These are phyloP conservation scores for Accipiter cooperii DNA, from an alignment of 2,113 vertebrate species.

Conservation along the genomic window DNA sequence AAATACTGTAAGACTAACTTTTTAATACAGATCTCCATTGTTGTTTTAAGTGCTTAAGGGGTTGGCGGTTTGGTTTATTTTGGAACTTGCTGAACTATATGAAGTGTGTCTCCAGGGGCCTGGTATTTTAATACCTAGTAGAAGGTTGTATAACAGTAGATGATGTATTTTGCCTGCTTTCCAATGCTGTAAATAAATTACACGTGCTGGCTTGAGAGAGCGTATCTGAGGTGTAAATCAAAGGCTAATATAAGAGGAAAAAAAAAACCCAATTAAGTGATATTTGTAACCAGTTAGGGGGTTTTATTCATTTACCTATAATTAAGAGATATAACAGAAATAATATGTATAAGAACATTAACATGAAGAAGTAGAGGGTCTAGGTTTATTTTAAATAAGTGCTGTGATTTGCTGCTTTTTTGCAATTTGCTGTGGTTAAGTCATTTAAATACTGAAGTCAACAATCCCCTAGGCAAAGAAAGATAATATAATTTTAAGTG, in stretches of 20 bases:
- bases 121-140: constrained; percentile 77
- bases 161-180: constrained; percentile 78
- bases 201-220: constrained; percentile 64
- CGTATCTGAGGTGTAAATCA: constrained; percentile 66
- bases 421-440: constrained; percentile 72
- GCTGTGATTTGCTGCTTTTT: constrained; percentile 73
- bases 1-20: constrained; percentile 67
- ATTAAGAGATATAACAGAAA: neutral
- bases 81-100: constrained; percentile 74
- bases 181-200: constrained; percentile 78
- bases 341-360: neutral
- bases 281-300: neutral
- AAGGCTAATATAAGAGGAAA: constrained; percentile 54
- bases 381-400: constrained; percentile 67
- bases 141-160: constrained; percentile 76
- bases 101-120: constrained; percentile 75
- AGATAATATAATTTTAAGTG: constrained; percentile 61
- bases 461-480: constrained; percentile 46
- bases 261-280: neutral
- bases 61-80: constrained; percentile 74
- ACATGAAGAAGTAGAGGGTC: neutral
- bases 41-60: constrained; percentile 73
- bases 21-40: constrained; percentile 73
- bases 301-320: neutral
- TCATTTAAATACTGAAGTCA: constrained; percentile 58